Conservation (phyloP, 1,140 invertebrate genomes). For the Eurosta solidaginis region DNA sequence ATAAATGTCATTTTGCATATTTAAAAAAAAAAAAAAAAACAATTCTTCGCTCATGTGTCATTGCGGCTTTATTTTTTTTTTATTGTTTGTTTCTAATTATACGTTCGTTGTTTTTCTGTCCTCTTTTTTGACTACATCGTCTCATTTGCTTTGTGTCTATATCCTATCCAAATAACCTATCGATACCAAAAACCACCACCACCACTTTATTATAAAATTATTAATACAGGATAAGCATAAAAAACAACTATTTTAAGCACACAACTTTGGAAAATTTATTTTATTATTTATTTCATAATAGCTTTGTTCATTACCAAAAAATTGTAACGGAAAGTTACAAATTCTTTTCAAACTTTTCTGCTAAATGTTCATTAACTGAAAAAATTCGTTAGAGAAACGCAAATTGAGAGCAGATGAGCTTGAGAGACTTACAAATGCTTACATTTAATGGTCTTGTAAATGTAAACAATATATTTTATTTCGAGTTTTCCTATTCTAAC, state of each 20-base stretch:
- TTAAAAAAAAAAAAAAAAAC: constrained; percentile 27
- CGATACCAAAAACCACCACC: constrained; percentile 21
- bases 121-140: not conserved
- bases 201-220: constrained; percentile 28
- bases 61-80: constrained; percentile 11
- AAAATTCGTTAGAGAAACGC: no score
- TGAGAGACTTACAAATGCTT: no score
- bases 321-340: no score
- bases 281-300: not conserved
- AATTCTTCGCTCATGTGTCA: not conserved
- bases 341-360: no score
- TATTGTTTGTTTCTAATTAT: not conserved
- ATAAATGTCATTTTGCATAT: constrained; percentile 14
- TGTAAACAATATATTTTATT: no score
- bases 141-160: constrained; percentile 3
- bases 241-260: not conserved
- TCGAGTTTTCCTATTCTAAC: no score
- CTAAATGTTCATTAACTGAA: no score
- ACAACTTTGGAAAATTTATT: not conserved
- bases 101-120: not conserved
- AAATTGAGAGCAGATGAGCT: no score
- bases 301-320: no score
- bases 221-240: not conserved
- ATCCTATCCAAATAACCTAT: constrained; percentile 12
- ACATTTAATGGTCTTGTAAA: no score